Conservation (phyloP, 2,113 vertebrate species). For the Aphyosemion australe region DNA sequence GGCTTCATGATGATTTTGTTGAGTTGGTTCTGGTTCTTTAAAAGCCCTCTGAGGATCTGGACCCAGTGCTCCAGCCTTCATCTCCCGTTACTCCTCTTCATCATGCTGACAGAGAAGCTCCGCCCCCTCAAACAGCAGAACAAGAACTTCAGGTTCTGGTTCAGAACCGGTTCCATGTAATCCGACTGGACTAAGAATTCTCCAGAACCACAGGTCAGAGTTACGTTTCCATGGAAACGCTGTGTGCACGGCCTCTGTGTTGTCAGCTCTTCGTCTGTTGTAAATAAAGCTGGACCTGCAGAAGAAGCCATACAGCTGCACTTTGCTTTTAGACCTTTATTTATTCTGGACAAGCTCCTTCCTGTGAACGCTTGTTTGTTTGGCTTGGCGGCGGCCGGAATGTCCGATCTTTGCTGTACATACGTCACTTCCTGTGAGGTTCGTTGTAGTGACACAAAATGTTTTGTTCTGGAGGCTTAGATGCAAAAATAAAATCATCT, state of each 20-base stretch:
- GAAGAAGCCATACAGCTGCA: conserved; percentile 45
- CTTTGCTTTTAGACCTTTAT: conserved; percentile 31
- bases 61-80: background rate
- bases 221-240: background rate
- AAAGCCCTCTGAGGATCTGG: background rate
- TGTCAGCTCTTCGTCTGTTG: conserved; percentile 16
- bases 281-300: conserved; percentile 48
- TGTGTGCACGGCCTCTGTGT: background rate
- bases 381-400: conserved; percentile 32
- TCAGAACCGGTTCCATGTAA: background rate
- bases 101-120: background rate
- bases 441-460: conserved; percentile 51
- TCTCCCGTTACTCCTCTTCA: too few relatives aligned
- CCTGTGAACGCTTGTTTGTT: conserved; percentile 44
- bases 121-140: background rate
- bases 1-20: background rate
- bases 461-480: conserved; percentile 56
- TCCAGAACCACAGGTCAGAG: background rate
- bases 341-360: conserved; percentile 50
- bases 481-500: conserved; percentile 62
- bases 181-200: too few relatives aligned
- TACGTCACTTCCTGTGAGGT: conserved; percentile 44
- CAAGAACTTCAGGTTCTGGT: background rate
- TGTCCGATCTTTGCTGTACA: conserved; percentile 32
- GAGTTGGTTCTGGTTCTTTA: background rate